Conservation (phyloP, 1,140 invertebrate species). For the Zaprionus vittiger region DNA sequence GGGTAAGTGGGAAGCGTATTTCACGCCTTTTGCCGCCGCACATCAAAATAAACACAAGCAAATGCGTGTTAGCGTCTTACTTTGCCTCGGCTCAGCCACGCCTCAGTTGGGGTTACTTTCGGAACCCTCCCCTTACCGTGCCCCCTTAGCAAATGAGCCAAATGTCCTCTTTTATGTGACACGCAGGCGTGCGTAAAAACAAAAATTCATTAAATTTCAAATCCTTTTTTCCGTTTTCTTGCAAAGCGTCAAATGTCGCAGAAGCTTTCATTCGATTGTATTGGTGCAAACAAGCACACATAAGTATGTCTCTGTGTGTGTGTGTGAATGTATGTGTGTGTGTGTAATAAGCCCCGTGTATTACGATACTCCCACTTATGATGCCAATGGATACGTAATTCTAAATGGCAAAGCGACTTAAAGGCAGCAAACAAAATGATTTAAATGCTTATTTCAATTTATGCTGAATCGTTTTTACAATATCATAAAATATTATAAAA, state of each 20-base stretch:
- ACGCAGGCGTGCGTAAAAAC: conserved; percentile 62
- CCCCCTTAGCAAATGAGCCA: conserved; percentile 55
- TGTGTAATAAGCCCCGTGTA: background rate
- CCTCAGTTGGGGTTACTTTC: background rate
- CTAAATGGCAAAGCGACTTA: background rate
- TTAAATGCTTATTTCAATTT: background rate
- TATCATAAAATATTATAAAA: background rate
- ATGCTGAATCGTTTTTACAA: background rate
- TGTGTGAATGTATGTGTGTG: background rate
- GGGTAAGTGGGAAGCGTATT: conserved; percentile 46
- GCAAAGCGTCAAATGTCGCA: conserved; percentile 40
- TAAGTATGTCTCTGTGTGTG: background rate
- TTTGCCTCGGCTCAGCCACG: conserved; percentile 4
- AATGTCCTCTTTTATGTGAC: conserved; percentile 63
- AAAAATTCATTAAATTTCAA: conserved; percentile 73
- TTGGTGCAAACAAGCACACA: conserved; percentile 1
- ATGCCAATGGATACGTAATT: conserved; percentile 15
- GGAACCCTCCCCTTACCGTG: background rate
- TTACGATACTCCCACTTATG: conserved; percentile 17
- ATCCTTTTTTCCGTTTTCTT: conserved; percentile 52
- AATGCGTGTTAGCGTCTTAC: conserved; percentile 39
- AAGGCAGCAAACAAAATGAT: background rate
- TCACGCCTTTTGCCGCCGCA: conserved; percentile 73
- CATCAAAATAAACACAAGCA: conserved; percentile 68
- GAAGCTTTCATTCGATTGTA: conserved; percentile 44